Evolutionary conservation across 2,888 invertebrate genomes (phyloP).

Genomic region (Hesperia comma): DNA sequence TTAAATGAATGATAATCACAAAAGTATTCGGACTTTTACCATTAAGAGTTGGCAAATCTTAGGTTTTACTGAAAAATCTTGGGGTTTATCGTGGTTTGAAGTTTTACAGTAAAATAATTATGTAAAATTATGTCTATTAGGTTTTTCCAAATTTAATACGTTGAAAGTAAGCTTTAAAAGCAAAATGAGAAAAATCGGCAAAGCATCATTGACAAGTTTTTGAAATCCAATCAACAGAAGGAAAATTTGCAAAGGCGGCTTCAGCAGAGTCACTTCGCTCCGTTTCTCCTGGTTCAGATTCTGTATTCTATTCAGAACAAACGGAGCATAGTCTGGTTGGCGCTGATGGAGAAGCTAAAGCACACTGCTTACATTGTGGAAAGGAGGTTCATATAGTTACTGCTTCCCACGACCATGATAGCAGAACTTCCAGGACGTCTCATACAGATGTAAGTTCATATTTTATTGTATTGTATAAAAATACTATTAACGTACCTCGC

Average conservation of each 20-base stretch:
- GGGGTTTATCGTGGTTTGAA: too few species aligned
- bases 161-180: background rate
- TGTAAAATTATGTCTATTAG: background rate
- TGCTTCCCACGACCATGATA: conserved; percentile 76
- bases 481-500: too few species aligned
- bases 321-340: conserved; percentile 82
- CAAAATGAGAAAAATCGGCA: conserved; percentile 26
- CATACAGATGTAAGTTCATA: conserved; percentile 72
- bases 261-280: conserved; percentile 94
- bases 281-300: conserved; percentile 95
- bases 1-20: too few species aligned
- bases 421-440: conserved; percentile 71
- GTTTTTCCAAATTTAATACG: conserved; percentile 28
- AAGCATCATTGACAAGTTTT: conserved; percentile 34
- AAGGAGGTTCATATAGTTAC: conserved; percentile 89
- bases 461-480: background rate
- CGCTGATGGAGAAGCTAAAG: conserved; percentile 83
- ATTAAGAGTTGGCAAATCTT: too few species aligned
- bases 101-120: too few species aligned
- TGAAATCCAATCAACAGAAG: conserved; percentile 56
- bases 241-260: conserved; percentile 88
- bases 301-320: conserved; percentile 94
- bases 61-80: too few species aligned
- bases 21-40: too few species aligned
- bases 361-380: conserved; percentile 92